A percentile compares a stretch with the other conserved stretches of the same genome.
Conservation (phyloP, 2,797 vertebrate genomes). For the Lacerta agilis region DNA sequence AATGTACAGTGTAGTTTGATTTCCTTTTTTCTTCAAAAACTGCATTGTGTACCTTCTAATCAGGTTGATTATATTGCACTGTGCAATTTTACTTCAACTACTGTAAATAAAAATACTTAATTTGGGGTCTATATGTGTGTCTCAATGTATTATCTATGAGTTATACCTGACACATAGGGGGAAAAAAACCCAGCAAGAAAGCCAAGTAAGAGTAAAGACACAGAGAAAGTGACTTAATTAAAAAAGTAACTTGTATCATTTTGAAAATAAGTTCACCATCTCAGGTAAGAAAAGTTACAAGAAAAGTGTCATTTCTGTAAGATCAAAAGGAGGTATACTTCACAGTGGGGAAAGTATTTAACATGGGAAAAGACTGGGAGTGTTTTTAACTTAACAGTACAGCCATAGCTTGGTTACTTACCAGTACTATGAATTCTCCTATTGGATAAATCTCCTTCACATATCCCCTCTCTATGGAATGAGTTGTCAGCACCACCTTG, state of each 20-base stretch:
- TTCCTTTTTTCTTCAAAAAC: conserved; percentile 19
- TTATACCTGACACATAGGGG: neutral
- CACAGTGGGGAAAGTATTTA: neutral
- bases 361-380: neutral
- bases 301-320: neutral
- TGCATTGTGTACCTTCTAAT: conserved; percentile 3
- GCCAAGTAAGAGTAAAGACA: neutral
- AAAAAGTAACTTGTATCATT: neutral
- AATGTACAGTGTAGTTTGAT: neutral
- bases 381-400: conserved; percentile 12
- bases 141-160: neutral
- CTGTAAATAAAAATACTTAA: neutral
- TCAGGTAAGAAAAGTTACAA: neutral
- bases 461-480: conserved; percentile 17
- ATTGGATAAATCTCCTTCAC: neutral
- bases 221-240: neutral
- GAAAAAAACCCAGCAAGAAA: neutral
- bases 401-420: conserved; percentile 37
- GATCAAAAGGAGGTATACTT: neutral
- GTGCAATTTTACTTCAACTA: conserved; percentile 1
- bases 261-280: neutral
- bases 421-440: conserved; percentile 33
- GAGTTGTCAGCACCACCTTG: conserved; percentile 27
- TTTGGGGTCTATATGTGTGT: neutral
- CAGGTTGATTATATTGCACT: neutral